phyloP scores from a whole-genome alignment of 2,888 invertebrate genomes.

The Mythimna ferrago region DNA sequence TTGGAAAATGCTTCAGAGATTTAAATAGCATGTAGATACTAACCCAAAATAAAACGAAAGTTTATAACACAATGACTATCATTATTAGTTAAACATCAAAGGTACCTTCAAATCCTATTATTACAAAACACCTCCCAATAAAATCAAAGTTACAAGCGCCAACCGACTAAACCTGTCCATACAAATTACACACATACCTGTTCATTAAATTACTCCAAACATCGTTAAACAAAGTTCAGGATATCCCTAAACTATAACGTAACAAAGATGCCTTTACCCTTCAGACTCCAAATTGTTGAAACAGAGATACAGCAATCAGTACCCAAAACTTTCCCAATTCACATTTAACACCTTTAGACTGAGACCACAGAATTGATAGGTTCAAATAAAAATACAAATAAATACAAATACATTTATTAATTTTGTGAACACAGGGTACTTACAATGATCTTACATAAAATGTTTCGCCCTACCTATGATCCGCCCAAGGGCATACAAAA shows the following conservation, averaged over 20 bases:
- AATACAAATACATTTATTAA: too few relatives aligned
- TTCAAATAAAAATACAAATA: too few relatives aligned
- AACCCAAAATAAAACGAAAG: too few relatives aligned
- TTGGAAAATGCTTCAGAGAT: too few relatives aligned
- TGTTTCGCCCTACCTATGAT: too few relatives aligned
- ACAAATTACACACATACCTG: constrained; percentile 43
- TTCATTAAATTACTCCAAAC: constrained; percentile 34
- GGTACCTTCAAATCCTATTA: background rate
- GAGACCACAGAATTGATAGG: background rate
- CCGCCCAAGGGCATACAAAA: too few relatives aligned
- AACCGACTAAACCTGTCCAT: constrained; percentile 40
- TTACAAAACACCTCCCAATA: background rate
- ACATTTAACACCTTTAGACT: constrained; percentile 63
- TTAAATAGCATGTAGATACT: too few relatives aligned
- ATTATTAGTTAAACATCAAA: background rate
- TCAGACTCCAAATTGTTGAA: constrained; percentile 49
- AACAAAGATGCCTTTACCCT: constrained; percentile 46
- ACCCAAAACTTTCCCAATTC: constrained; percentile 63
- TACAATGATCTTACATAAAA: too few relatives aligned
- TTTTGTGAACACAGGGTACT: too few relatives aligned
- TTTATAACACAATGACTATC: too few relatives aligned
- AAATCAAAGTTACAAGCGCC: constrained; percentile 21
- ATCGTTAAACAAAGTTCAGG: constrained; percentile 34
- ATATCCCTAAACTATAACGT: constrained; percentile 33
- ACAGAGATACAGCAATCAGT: constrained; percentile 60